Evolutionary conservation across 1,140 invertebrate species (phyloP), one percentile per base, ranked within the genome.

Genomic region (Riptortus pedestris): DNA sequence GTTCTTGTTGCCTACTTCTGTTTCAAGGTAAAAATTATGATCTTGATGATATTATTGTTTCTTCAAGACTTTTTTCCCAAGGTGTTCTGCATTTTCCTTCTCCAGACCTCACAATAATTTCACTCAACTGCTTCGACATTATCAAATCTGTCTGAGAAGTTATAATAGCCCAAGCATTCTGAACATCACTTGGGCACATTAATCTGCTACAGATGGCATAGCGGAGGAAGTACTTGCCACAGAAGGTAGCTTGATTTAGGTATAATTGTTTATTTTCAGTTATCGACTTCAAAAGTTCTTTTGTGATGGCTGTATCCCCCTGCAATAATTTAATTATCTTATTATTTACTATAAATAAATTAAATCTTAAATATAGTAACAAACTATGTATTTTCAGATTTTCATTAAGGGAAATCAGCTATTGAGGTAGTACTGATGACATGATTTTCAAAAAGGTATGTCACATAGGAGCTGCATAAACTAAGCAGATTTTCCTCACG

Each of bases 211-310:
- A 93, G 0, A 98, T 75, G 0, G 84, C 87, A 70, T 96, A 91
- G 61, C 95, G 79, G 9, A 96, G 81, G 16, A 95, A 83, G 66
- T 85, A 85, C 68, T 80, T 80, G 5, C 79, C 80, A 4, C 77
- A 75, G 62, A 85, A 82, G 31, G 78, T 83, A 0, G 87, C 88
- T 1, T 90, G 84, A 0, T 94, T 85, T 69, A 96, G 77, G 72
- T 92, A 95, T 47, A 98, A 84, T 65, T 87, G 81, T 68, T 87
- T 87, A 63, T 86, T 83, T 14, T 82, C 79, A 68, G 85, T 91
- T 31, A 98, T 76, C 65, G 80, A 80, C 59, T 88, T 83, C 20
- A 92, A 73, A 2, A 98, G 75, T 64, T 81, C 75, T 70, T 90
- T 84, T 0, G 88, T 95, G 0, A 83, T 67, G 28, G 76, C 76